Evolutionary conservation across 2,113 vertebrate genomes (phyloP).

Genomic region (Micromys minutus): DNA sequence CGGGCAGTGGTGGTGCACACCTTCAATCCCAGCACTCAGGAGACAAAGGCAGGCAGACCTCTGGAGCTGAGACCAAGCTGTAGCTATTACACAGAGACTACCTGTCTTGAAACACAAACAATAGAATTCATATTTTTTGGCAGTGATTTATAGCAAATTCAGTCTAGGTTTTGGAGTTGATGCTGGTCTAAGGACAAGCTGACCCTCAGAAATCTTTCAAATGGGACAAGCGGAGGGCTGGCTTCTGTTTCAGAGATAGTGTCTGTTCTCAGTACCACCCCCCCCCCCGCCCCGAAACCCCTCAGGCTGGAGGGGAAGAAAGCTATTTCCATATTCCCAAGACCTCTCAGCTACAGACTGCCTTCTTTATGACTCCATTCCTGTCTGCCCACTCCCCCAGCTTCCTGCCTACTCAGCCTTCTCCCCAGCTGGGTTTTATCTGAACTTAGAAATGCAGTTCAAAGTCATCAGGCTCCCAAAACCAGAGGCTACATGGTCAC

Average conservation of each 20-base stretch:
- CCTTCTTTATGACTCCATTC: background rate
- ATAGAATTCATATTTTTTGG: too few relatives aligned
- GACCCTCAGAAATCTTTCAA: background rate
- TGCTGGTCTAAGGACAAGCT: background rate
- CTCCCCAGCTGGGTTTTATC: background rate
- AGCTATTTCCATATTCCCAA: background rate
- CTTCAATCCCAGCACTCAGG: too few relatives aligned
- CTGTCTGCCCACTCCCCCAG: background rate
- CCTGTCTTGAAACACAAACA: too few relatives aligned
- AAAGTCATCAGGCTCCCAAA: background rate
- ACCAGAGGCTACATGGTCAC: background rate
- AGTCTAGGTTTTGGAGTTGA: background rate
- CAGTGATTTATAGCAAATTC: background rate
- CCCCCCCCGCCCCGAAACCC: too few relatives aligned
- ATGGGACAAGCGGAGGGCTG: background rate
- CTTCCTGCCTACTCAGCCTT: background rate
- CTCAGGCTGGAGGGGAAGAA: background rate
- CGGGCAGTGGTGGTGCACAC: too few relatives aligned
- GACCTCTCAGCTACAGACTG: background rate
- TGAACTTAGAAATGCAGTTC: conserved; percentile 26
- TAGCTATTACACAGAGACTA: too few relatives aligned
- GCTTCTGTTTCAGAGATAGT: background rate
- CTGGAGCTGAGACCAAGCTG: too few relatives aligned
- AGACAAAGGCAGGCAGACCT: too few relatives aligned
- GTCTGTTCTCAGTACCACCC: background rate